Base-by-base conservation (phyloP, 2,888 invertebrate species). In the Tinea trinotella region DNA sequence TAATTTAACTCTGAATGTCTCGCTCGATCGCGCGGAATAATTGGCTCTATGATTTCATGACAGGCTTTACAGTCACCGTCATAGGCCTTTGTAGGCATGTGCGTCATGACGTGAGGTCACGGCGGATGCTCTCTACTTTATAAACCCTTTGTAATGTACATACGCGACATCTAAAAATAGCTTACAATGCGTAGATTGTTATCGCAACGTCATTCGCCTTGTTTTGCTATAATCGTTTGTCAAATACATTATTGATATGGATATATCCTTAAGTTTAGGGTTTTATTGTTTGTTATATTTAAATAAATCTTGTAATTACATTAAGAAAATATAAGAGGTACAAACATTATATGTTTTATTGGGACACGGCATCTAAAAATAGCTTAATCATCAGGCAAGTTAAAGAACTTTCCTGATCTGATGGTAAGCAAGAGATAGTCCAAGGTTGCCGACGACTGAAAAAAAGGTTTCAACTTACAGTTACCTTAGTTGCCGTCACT, bases 21-120 rank as follows among this genome's bases (percentile, higher is more conserved):
- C 50, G 50, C 24, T 24, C 50, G 24, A 50, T 50, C 13, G 50
- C 10, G 22, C 24, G 50, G 24, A 50, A 50, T 50, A 50, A 50
- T 50, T 50, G 50, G 10, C 50, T 50, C 24, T 40, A 40, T 40
- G 40, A 40, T 40, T 40, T 40, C 5, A 30, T 7, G 30, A 30
- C 30, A 30, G 30, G 30, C 30, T 30, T 30, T 30, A 30, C 9
- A 30, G 30, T 30, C 2, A 7, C 30, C 30, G 30, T 7, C 30
- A 30, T 2, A 30, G 30, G 9, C 40, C 40, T 40, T 40, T 40
- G 40, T 40, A 40, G 2, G 40, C 6, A n/a, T 7, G 30, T 17
- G 40, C 17, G 40, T 40, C 40, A 40, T 17, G 40, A 15, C 40
- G 7, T 40, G 40, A 40, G 15, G 40, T 15, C 40, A 40, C 40